These are phyloP conservation scores for Balanococcus diminutus DNA, from an alignment of 2,888 invertebrate genomes.

Conservation along the genomic window DNA sequence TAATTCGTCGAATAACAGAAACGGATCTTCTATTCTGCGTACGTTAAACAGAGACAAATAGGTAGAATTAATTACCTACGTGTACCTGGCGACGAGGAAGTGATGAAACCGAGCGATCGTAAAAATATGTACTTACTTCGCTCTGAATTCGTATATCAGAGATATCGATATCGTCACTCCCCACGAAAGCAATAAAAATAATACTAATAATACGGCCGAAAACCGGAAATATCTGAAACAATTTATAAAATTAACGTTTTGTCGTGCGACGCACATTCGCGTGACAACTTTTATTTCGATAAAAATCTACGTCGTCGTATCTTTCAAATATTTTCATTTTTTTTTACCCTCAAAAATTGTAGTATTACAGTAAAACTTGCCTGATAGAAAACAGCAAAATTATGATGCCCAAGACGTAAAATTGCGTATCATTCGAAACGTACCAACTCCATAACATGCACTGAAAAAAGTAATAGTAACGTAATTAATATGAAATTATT, in stretches of 20 bases:
- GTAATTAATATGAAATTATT: not conserved
- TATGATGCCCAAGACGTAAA: constrained; percentile 81
- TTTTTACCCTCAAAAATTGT: not conserved
- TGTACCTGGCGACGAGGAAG: too few relatives aligned
- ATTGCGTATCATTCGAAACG: constrained; percentile 84
- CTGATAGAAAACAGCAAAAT: constrained; percentile 78
- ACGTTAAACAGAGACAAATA: constrained; percentile 49
- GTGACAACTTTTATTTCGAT: not conserved
- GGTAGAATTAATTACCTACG: not conserved
- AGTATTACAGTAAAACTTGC: constrained; percentile 59
- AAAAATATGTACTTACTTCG: constrained; percentile 64
- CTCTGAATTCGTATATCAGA: constrained; percentile 77
- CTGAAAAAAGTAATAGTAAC: constrained; percentile 63
- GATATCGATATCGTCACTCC: constrained; percentile 81
- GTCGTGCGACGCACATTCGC: not conserved
- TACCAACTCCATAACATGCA: constrained; percentile 95
- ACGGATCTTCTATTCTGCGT: constrained; percentile 60
- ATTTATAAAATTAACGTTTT: constrained; percentile 9
- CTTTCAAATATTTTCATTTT: not conserved
- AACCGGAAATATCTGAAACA: constrained; percentile 75
- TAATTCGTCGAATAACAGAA: constrained; percentile 82
- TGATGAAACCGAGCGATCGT: too few relatives aligned
- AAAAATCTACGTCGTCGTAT: not conserved
- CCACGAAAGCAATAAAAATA: constrained; percentile 78
- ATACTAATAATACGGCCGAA: constrained; percentile 70